Conservation (phyloP, 35 echinoderm and acorn worm genomes). For the Strongylocentrotus purpuratus region DNA sequence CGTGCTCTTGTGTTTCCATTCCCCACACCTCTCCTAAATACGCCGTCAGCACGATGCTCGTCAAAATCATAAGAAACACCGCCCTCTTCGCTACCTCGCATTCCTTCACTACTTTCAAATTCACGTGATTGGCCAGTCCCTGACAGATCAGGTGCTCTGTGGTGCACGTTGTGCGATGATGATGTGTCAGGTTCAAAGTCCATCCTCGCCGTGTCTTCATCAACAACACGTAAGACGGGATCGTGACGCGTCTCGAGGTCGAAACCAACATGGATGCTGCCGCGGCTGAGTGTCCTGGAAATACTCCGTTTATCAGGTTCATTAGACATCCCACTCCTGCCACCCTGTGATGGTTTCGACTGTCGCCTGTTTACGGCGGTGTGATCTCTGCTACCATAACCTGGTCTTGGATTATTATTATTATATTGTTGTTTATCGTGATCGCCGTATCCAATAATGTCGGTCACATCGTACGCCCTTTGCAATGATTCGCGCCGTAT, state of each 20-base stretch:
- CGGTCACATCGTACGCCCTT: slow-evolving; percentile 17
- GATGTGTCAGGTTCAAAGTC: background rate
- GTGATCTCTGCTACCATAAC: background rate
- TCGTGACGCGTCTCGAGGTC: slow-evolving; percentile 14
- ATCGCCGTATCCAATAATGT: background rate
- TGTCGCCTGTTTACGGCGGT: background rate
- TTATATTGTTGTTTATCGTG: background rate
- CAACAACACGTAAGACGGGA: background rate
- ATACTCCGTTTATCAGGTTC: background rate
- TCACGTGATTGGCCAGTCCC: background rate
- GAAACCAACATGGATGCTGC: slow-evolving; percentile 26
- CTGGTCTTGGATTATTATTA: background rate
- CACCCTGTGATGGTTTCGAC: background rate
- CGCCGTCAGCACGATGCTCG: background rate
- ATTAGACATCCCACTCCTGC: background rate
- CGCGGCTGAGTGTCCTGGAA: background rate
- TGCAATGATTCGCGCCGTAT: background rate
- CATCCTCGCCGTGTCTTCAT: background rate
- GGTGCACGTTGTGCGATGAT: background rate
- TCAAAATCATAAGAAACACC: background rate
- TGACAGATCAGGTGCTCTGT: background rate
- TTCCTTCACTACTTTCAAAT: background rate
- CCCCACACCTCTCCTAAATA: background rate
- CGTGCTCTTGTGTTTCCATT: background rate
- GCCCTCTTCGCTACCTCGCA: background rate